Evolutionary conservation across 2,888 invertebrate genomes (phyloP), one percentile per base, ranked within the genome.

Genomic region (Tineola bisselliella): DNA sequence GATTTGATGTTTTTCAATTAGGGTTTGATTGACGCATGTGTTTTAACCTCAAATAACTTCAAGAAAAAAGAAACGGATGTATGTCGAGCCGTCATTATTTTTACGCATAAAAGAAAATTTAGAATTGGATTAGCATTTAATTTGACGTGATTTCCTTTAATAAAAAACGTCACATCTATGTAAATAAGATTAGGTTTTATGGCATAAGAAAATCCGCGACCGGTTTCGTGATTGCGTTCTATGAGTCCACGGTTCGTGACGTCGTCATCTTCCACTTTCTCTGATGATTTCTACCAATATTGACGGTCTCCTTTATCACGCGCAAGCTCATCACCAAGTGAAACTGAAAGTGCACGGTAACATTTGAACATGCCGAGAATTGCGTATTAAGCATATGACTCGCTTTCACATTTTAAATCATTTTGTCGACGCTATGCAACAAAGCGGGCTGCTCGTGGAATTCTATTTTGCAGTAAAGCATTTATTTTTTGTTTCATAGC

Each of bases 201-300:
- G 48, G 17, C 17, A 48, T 48, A 15, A 48, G 48, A 48, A 48
- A 48, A n/a, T 15, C 48, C 48, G 48, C 15, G 48, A 48, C 48
- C 48, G 48, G 48, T 48, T 48, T 15, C 15, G 15, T 38, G 10
- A 38, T n/a, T 38, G 1, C 38, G 38, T 38, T 38, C 38, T 48
- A 18, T n/a, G 38, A 38, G 5, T 30, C 56, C 56, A n/a, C 25
- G 10, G n/a, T n/a, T 58, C 33, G 33, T 17, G 12, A 33, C 56
- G 56, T 18, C 48, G 58, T 58, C 33, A 33, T 31, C 31, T 33
- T 33, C 33, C 25, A 71, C 74, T 76, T 75, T 76, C 73, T 69
- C 67, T 61, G 63, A 63, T 38, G 65, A 69, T 75, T 74, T 76
- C 73, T 75, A 72, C 69, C 62, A 76, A 74, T 75, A 76, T 79